phyloP scores from a whole-genome alignment of 2,888 invertebrate genomes.

The Deilephila elpenor region DNA sequence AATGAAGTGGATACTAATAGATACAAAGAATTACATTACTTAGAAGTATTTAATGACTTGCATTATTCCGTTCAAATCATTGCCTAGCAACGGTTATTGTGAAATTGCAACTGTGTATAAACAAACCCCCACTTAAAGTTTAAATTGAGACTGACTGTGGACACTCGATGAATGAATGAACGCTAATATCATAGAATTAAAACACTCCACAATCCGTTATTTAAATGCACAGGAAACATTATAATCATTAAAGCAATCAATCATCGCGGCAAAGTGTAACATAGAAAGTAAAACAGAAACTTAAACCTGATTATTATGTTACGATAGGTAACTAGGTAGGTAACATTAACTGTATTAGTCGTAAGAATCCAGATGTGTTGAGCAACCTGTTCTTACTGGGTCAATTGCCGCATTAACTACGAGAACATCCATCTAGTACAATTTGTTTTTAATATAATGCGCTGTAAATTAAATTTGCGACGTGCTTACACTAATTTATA shows the following conservation, averaged over 20 bases:
- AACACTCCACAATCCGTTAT: not conserved
- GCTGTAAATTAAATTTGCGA: conserved; percentile 29
- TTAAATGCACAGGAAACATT: conserved; percentile 13
- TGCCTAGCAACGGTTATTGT: too few relatives aligned
- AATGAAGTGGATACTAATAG: too few relatives aligned
- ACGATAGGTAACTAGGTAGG: conserved; percentile 28
- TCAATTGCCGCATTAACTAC: conserved; percentile 28
- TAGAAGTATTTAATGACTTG: too few relatives aligned
- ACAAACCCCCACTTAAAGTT: not conserved
- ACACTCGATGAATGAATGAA: not conserved
- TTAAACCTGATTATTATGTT: conserved; percentile 27
- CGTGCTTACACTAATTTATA: conserved; percentile 23
- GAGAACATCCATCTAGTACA: conserved; percentile 25
- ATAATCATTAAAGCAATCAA: conserved; percentile 17
- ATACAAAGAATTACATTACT: too few relatives aligned
- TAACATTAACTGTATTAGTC: conserved; percentile 32
- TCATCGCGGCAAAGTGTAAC: conserved; percentile 25
- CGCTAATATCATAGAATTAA: not conserved
- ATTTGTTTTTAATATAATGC: conserved; percentile 23
- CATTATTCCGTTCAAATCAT: not conserved
- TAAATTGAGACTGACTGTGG: not conserved
- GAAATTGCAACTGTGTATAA: too few relatives aligned
- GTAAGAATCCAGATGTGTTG: conserved; percentile 30
- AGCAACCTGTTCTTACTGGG: conserved; percentile 30
- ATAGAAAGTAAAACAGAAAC: conserved; percentile 34